Percentiles rank a stretch among this genome's conserved stretches.
phyloP scores from a whole-genome alignment of 2,113 vertebrate species.

The Eurypyga helias region DNA sequence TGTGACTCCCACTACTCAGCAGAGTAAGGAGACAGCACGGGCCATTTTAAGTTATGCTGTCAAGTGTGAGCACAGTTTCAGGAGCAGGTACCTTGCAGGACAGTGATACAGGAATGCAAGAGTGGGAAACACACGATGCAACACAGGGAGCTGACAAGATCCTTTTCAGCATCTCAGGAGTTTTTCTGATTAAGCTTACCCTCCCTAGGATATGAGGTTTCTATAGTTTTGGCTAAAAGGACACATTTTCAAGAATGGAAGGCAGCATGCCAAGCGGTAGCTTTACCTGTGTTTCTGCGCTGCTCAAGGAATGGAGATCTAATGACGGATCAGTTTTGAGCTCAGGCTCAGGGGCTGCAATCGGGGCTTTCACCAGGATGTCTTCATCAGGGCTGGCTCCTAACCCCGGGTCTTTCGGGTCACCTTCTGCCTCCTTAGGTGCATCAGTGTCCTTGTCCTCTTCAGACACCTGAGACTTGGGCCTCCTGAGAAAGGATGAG shows the following conservation, averaged over 20 bases:
- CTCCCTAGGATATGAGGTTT: neutral
- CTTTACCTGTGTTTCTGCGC: conserved; percentile 92
- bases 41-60: neutral
- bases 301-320: conserved; percentile 94
- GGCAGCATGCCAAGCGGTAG: neutral
- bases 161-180: neutral
- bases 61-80: neutral
- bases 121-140: neutral
- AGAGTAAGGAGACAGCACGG: rapidly evolving
- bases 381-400: conserved; percentile 75
- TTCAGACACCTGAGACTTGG: conserved; percentile 89
- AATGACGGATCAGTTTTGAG: conserved; percentile 88
- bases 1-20: neutral
- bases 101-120: neutral
- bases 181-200: neutral
- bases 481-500: conserved; percentile 91
- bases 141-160: neutral
- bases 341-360: conserved; percentile 95
- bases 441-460: conserved; percentile 75
- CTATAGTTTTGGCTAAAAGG: neutral
- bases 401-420: conserved; percentile 67
- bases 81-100: neutral
- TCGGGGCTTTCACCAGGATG: conserved; percentile 89
- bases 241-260: neutral
- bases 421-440: conserved; percentile 66